These are phyloP conservation scores for Ceratina australensis DNA, from an alignment of 1,140 invertebrate species.

Conservation along the genomic window DNA sequence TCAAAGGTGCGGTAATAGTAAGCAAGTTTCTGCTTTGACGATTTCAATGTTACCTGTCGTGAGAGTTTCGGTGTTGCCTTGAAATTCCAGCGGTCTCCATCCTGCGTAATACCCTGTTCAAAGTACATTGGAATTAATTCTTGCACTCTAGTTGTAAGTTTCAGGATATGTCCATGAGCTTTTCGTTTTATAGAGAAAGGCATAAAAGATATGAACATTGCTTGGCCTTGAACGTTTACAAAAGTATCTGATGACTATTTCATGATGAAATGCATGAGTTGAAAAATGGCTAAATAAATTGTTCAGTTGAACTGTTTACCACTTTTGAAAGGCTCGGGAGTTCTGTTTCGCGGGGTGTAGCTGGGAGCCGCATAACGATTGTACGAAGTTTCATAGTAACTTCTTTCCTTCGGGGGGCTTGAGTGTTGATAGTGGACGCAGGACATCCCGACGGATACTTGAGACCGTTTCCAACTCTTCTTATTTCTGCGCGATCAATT, in stretches of 20 bases:
- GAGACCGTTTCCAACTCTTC: no score
- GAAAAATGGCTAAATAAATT: background rate
- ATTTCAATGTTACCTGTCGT: conserved; percentile 11
- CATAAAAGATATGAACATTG: no score
- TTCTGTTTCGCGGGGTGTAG: background rate
- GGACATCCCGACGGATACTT: conserved; percentile 32
- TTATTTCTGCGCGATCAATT: no score
- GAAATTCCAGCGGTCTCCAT: conserved; percentile 19
- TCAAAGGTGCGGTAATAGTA: background rate
- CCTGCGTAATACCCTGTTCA: conserved; percentile 6
- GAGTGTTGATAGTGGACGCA: conserved; percentile 37
- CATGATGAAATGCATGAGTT: no score
- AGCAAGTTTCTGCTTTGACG: background rate
- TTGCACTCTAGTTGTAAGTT: no score
- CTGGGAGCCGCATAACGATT: background rate
- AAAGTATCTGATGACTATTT: no score
- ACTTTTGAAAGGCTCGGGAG: background rate
- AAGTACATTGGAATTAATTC: background rate
- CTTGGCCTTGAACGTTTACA: no score
- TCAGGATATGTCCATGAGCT: no score
- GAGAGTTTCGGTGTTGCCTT: background rate
- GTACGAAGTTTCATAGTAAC: conserved; percentile 2
- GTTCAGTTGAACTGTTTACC: background rate
- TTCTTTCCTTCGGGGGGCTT: conserved; percentile 21
- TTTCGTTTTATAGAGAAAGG: no score